Evolutionary conservation across 2,113 vertebrate species (phyloP), one percentile per base, ranked within the genome.

Genomic region (Misgurnus mizolepis): DNA sequence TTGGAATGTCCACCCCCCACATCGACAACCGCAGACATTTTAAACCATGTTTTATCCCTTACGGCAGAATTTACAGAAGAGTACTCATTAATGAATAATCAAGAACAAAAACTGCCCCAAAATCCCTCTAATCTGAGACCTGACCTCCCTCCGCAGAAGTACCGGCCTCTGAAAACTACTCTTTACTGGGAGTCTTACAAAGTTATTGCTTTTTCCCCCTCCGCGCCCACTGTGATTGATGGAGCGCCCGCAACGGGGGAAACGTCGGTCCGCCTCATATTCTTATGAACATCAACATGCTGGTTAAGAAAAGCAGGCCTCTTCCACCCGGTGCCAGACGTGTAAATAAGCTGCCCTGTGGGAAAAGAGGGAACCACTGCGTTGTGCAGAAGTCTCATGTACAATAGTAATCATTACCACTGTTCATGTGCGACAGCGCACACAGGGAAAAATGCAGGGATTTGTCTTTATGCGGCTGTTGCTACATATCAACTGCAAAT

Each of bases 261-360:
- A 85, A 88, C 85, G 84, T 80, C 81, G 82, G 86, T 76, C 53
- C 85, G 89, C 85, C 88, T 90, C 89, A 85, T 90, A 87, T 90
- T 89, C 86, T 82, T 82, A 81, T 88, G 90, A 91, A 91, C 90
- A 92, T 91, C 89, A 92, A 91, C 89, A 91, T 82, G 80, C 82
- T 74, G 84, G 88, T 86, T 84, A 92, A 88, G 89, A 88, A 91
- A 90, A 92, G 89, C 89, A 91, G 86, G 79, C 87, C 84, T 82
- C 79, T 79, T 62, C 74, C 10, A 67, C 85, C 65, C 71, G 45
- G 58, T 82, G 85, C 83, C 86, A 87, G 83, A 85, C 85, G 49
- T 83, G 81, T 82, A 87, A 87, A 85, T 86, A 86, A 86, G 81
- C 83, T 76, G 80, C 80, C 67, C 86, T 77, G 77, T 85, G 62